These are phyloP conservation scores for Hippoglossus hippoglossus DNA, from an alignment of 2,797 vertebrate genomes.

Conservation along the genomic window DNA sequence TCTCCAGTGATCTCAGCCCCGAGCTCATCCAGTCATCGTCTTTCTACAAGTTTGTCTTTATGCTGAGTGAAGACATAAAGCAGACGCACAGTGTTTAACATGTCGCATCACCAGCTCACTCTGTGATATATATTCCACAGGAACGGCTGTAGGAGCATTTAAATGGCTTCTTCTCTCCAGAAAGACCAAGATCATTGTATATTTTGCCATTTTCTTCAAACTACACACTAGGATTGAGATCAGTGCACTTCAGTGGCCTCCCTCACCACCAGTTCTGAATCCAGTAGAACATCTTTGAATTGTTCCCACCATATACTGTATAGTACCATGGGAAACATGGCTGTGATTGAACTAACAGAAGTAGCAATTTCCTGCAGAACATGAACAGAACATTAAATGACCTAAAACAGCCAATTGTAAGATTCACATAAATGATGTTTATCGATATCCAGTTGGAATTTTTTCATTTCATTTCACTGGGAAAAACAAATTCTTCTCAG, in stretches of 20 bases:
- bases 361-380: no score
- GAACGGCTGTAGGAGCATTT: not conserved
- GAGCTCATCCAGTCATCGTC: no score
- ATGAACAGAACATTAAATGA: constrained; percentile 8
- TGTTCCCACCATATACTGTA: no score
- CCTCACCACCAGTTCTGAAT: not conserved
- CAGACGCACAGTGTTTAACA: not conserved
- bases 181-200: not conserved
- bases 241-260: not conserved
- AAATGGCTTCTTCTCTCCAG: not conserved
- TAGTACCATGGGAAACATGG: no score
- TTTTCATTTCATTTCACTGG: constrained; percentile 4
- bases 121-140: not conserved
- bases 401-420: not conserved
- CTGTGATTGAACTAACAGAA: no score
- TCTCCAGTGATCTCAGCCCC: no score
- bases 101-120: not conserved
- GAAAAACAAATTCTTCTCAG: constrained; percentile 7
- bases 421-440: constrained; percentile 22
- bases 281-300: not conserved
- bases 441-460: not conserved
- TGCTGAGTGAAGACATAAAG: no score
- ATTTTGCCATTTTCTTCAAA: not conserved
- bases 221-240: not conserved
- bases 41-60: no score